These are phyloP conservation scores for Zele albiditarsus DNA, from an alignment of 2,888 invertebrate genomes.

Conservation along the genomic window DNA sequence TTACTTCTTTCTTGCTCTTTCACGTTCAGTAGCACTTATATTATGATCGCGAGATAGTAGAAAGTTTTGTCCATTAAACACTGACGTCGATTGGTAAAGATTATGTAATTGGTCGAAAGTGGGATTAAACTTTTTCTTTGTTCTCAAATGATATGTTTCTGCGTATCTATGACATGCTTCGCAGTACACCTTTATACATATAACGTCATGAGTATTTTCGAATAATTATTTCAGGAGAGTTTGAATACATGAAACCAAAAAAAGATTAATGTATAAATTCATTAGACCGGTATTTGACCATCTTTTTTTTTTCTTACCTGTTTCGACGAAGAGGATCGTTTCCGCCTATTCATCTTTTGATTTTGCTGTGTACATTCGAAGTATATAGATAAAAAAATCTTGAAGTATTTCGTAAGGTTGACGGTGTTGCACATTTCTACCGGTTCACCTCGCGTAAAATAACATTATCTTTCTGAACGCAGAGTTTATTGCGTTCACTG, in stretches of 20 bases:
- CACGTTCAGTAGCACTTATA: not conserved
- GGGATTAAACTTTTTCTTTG: conserved; percentile 3
- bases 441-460: conserved; percentile 1
- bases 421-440: not conserved
- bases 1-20: not conserved
- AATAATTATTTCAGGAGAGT: not conserved
- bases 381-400: not conserved
- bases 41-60: conserved; percentile 12
- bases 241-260: not conserved
- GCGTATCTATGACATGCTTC: not conserved
- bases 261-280: not conserved
- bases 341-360: not conserved
- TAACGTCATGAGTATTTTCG: not conserved
- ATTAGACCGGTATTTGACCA: not conserved
- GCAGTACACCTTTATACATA: not conserved
- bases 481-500: not conserved
- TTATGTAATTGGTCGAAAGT: conserved; percentile 25
- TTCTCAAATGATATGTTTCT: not conserved
- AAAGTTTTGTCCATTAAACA: conserved; percentile 21
- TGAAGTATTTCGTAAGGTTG: not conserved
- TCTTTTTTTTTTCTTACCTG: not conserved
- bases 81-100: conserved; percentile 13
- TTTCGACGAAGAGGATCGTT: not conserved
- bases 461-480: not conserved
- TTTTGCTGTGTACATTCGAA: not conserved